phyloP scores from a whole-genome alignment of 35 echinoderm and acorn worm genomes.

The Apostichopus parvimensis region DNA sequence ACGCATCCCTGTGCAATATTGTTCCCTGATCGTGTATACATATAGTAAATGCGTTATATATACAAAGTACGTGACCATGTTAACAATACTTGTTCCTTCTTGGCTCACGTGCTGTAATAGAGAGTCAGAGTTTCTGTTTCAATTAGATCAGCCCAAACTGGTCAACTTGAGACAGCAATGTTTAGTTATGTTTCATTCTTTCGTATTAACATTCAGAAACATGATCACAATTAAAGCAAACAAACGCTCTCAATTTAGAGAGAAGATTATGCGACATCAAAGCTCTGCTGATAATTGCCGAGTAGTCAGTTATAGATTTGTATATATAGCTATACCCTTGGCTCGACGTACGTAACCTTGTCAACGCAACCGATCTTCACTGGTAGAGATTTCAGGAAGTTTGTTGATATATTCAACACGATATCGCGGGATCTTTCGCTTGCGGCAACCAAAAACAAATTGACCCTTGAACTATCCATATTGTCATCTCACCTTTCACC shows the following conservation, averaged over 20 bases:
- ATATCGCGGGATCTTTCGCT: neutral
- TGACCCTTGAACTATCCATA: neutral
- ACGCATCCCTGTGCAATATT: no score
- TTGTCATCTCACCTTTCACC: neutral
- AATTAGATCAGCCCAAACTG: no score
- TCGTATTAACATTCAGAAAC: neutral
- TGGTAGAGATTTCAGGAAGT: neutral
- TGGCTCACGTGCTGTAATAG: no score
- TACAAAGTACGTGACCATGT: no score
- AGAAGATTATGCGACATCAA: neutral
- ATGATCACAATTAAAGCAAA: neutral
- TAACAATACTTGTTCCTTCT: no score
- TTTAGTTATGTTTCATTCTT: neutral
- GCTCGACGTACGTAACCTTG: neutral
- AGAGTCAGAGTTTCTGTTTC: no score
- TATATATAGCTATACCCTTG: neutral
- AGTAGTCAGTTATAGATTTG: neutral
- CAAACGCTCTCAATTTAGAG: neutral
- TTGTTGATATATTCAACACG: slow-evolving; percentile 43
- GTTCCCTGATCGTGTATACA: no score
- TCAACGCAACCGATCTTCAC: neutral
- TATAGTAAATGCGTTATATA: no score
- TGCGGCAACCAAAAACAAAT: neutral
- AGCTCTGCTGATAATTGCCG: neutral
- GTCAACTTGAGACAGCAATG: neutral